Percentiles rank a stretch among this genome's conserved stretches.
phyloP scores from a whole-genome alignment of 2,113 vertebrate species.

The Sakesphorus luctuosus region DNA sequence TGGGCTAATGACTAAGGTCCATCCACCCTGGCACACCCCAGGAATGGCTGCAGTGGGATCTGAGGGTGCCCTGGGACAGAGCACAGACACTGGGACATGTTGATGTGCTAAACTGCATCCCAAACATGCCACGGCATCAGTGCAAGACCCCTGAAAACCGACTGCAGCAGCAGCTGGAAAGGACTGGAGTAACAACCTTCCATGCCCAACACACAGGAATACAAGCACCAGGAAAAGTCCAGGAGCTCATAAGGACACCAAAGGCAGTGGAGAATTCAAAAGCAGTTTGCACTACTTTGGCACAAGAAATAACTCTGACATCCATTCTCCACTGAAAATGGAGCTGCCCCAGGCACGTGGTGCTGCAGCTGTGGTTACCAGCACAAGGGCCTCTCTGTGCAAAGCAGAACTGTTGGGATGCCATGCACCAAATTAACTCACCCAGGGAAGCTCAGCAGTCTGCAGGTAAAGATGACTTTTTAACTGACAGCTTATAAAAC shows the following conservation, averaged over 20 bases:
- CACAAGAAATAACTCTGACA: neutral
- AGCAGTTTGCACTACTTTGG: neutral
- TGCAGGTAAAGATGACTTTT: neutral
- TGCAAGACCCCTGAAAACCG: neutral
- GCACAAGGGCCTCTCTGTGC: neutral
- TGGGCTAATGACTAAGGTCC: neutral
- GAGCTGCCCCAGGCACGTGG: neutral
- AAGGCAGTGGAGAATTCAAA: neutral
- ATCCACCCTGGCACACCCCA: neutral
- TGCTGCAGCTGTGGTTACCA: neutral
- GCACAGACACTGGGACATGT: rapidly evolving
- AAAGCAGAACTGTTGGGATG: neutral
- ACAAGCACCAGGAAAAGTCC: neutral
- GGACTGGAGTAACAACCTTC: neutral
- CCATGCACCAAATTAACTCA: neutral
- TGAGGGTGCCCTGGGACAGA: neutral
- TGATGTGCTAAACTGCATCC: neutral
- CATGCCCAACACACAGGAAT: neutral
- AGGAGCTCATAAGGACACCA: neutral
- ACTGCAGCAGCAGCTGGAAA: neutral
- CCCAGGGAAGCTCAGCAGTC: neutral
- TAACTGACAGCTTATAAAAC: neutral
- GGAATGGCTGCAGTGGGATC: neutral
- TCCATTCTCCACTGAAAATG: neutral
- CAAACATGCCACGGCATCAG: rapidly evolving